Evolutionary conservation across 2,113 vertebrate genomes (phyloP), one percentile per base, ranked within the genome.

Genomic region (Rhea americana): DNA sequence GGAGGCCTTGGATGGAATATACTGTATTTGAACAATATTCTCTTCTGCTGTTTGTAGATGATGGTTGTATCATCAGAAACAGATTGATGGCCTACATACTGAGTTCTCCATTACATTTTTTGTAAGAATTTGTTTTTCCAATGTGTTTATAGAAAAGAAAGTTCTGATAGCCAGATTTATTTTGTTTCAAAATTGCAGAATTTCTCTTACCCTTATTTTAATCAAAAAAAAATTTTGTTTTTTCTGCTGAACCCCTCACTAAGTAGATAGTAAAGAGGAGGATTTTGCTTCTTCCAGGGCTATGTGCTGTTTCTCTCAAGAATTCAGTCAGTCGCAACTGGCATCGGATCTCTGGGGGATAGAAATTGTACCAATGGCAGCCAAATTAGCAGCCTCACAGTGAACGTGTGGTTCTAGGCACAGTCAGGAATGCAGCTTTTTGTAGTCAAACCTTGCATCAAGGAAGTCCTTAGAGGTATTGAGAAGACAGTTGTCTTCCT

Each of bases 381-480:
- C 19, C 35, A 92, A 70, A 91, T 58, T 20, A 24, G 9, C 39
- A 79, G 47, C 17, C n/a, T 67, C 24, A 17, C 18, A 74, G n/a
- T 17, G 37, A 10, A 16, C 0, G 0, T 50, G 0, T 45, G 24
- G 37, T 8, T 58, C 1, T 2, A 37, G 15, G 14, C 45, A 39
- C 62, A 89, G 30, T 8, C 4, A 32, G 26, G 51, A 75, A 56
- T 21, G 21, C 11, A 68, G 20, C 28, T 41, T 82, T 94, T 56
- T 62, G n/a, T 63, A 77, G 77, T 71, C 30, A 78, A 32, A 16
- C 25, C 9, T 50, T 86, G 9, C 62, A 78, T 67, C 55, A 55
- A 91, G 68, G 9, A 30, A 61, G 26, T 35, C 39, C 21, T 85
- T 78, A 47, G 0, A 93, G 39, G 35, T 39, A 48, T 9, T 58